phyloP scores from a whole-genome alignment of 1,140 invertebrate species.

The Helicoverpa zea region DNA sequence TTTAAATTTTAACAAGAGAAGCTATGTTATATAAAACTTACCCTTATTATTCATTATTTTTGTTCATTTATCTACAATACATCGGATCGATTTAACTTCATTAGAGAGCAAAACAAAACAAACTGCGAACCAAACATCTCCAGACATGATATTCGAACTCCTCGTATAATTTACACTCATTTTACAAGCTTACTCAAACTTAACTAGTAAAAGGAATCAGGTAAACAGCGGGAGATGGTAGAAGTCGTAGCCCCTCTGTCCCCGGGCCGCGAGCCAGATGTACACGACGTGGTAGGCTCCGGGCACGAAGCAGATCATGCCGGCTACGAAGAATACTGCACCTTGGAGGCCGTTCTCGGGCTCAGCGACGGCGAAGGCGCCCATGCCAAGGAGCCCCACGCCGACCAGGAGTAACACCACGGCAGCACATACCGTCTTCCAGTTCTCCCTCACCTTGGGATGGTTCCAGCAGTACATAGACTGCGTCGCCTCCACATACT shows the following conservation, averaged over 20 bases:
- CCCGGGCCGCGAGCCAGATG: constrained; percentile 93
- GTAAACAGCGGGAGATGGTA: constrained; percentile 94
- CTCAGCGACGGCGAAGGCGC: constrained; percentile 90
- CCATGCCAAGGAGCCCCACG: constrained; percentile 91
- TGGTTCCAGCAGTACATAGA: constrained; percentile 92
- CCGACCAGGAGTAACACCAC: constrained; percentile 92
- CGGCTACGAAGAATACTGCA: constrained; percentile 93
- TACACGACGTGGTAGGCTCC: constrained; percentile 94
- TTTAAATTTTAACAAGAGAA: constrained; percentile 37
- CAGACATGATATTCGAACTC: constrained; percentile 50
- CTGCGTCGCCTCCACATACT: constrained; percentile 89
- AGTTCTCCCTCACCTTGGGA: constrained; percentile 94
- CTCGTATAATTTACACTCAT: constrained; percentile 54
- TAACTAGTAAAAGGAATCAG: constrained; percentile 80
- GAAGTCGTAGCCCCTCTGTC: constrained; percentile 93
- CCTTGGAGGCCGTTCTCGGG: constrained; percentile 91
- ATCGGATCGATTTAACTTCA: constrained; percentile 40
- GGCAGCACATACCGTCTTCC: constrained; percentile 94
- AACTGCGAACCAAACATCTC: constrained; percentile 39
- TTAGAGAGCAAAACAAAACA: constrained; percentile 49
- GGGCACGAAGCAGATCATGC: constrained; percentile 93
- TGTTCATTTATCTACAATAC: constrained; percentile 41
- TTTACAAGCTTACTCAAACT: constrained; percentile 56
- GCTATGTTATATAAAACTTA: constrained; percentile 25
- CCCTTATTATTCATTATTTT: constrained; percentile 30